Base-by-base conservation (phyloP, 2,888 invertebrate species). In the Nematopogon swammerdamellus region DNA sequence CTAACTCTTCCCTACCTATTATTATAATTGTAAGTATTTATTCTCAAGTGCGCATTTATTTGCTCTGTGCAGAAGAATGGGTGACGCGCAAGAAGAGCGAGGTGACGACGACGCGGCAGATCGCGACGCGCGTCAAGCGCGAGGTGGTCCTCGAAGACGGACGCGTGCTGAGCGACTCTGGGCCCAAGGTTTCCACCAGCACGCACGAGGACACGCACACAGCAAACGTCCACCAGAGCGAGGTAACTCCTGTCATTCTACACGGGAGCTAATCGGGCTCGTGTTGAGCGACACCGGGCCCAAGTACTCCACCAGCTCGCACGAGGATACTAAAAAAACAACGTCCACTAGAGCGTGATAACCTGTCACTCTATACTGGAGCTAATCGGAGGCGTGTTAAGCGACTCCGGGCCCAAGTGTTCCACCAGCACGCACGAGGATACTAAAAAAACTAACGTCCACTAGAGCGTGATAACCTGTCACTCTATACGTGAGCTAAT, bases 21-120 rank as follows among this genome's bases (percentile, higher is more conserved):
- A n/a, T n/a, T n/a, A n/a, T n/a, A n/a, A n/a, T n/a, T n/a, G n/a
- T n/a, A n/a, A n/a, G n/a, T n/a, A n/a, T n/a, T n/a, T n/a, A n/a
- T n/a, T n/a, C n/a, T n/a, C n/a, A n/a, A n/a, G n/a, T n/a, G n/a
- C n/a, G n/a, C n/a, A n/a, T n/a, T n/a, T n/a, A n/a, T n/a, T n/a
- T n/a, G n/a, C n/a, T n/a, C n/a, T n/a, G n/a, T 82, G 51, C 84
- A 94, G 94, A 95, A 81, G 94, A 94, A 88, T 92, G 92, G 92
- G 87, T 93, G 70, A 93, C 92, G 60, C 88, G 91, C 67, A 92
- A 92, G 76, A 92, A 91, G 73, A 91, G 90, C 60, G 94, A 94
- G 74, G 85, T 93, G 64, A 91, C 91, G 57, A 94, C 93, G 56
- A 93, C 92, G 51, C 86, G 92, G 57, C 94, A 94, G 77, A 94